Percentiles rank a stretch among this genome's conserved stretches.
Conservation (phyloP, 2,888 invertebrate species). For the Penaeus monodon region DNA sequence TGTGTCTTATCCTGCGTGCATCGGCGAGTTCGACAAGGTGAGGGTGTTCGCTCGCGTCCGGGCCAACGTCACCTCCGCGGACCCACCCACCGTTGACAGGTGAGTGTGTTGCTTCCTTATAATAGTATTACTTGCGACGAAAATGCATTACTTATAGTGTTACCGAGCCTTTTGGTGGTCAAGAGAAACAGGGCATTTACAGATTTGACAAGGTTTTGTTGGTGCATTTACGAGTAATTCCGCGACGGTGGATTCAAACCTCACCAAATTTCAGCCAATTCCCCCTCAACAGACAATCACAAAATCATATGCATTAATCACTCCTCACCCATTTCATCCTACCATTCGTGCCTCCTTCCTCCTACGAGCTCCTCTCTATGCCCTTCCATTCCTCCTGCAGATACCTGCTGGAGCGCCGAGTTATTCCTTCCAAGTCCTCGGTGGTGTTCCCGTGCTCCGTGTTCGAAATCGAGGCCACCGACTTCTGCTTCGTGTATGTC, state of each 20-base stretch:
- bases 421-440: conserved; percentile 77
- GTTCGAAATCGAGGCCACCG: conserved; percentile 85
- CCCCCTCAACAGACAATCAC: no score
- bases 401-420: conserved; percentile 78
- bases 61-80: conserved; percentile 79
- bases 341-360: neutral
- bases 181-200: no score
- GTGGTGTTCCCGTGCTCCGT: conserved; percentile 84
- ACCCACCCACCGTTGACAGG: conserved; percentile 77
- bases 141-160: no score
- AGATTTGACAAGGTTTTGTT: no score
- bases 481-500: conserved; percentile 90
- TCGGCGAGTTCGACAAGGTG: conserved; percentile 66
- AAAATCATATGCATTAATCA: no score
- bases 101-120: conserved; percentile 22
- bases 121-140: no score
- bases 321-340: neutral
- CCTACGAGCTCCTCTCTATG: no score
- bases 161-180: no score
- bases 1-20: conserved; percentile 66
- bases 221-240: no score
- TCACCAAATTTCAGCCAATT: no score
- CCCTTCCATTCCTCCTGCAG: neutral
- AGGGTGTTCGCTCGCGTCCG: conserved; percentile 78
- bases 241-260: no score